Base-by-base conservation (phyloP, 1,140 invertebrate species). In the Drosophila parvula region DNA sequence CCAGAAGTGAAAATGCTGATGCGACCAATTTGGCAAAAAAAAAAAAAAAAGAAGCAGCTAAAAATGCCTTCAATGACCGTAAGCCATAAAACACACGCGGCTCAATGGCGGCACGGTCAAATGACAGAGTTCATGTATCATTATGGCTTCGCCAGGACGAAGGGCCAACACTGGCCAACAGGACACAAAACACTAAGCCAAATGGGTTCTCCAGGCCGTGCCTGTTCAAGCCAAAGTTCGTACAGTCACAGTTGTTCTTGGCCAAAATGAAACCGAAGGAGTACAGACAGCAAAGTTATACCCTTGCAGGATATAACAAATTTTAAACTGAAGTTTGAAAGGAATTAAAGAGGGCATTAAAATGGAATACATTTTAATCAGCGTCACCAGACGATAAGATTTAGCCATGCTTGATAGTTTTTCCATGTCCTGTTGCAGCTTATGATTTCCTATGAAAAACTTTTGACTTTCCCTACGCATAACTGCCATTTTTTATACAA, bases 51-150 rank as follows among this genome's bases (percentile, higher is more conserved):
- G 43, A 16, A 70, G 36, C 59, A 57, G 57, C 82, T 76, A 76
- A 86, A 85, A 75, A 79, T 61, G 73, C 61, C 56, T 71, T 45
- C 70, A 85, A 78, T 81, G 74, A 63, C 81, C 81, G 73, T 77
- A 71, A 80, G 77, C 84, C 77, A 88, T 88, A 88, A 88, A 88
- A 88, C 83, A 88, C 83, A 88, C 83, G 76, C 83, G 83, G 84
- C 83, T 67, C 79, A 71, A 78, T 74, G 83, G 48, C 68, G 62
- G 63, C 63, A 70, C 36, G 30, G 73, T 55, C 55, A 74, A 82
- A 77, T 82, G 63, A 74, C 83, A 74, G 53, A 88, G 79, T 88
- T 88, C 77, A 83, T 88, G 79, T 74, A 63, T 77, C 83, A 88
- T 88, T 88, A 88, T 75, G 77, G 77, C 77, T 70, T 56, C 64